A percentile compares a stretch with the other conserved stretches of the same genome.
phyloP scores from a whole-genome alignment of 2,797 vertebrate species.

The Bovichtus variegatus region DNA sequence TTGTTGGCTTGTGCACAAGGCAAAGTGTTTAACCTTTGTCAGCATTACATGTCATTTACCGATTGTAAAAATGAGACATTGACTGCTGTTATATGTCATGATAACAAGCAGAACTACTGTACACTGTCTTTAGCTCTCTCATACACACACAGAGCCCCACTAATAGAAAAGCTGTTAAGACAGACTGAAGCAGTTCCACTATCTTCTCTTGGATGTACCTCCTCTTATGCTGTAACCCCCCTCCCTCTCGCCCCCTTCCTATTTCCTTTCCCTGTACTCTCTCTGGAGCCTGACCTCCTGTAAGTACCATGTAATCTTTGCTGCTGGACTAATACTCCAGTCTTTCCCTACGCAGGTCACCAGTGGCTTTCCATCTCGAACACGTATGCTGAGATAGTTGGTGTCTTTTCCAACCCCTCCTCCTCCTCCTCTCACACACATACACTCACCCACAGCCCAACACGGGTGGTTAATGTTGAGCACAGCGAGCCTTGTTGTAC shows the following conservation, averaged over 20 bases:
- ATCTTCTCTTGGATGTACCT: conserved; percentile 32
- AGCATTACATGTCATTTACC: conserved; percentile 1
- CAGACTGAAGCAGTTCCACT: conserved; percentile 36
- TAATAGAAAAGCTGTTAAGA: conserved; percentile 42
- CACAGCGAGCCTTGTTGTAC: conserved; percentile 66
- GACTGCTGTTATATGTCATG: conserved; percentile 11
- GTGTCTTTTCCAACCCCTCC: conserved; percentile 10
- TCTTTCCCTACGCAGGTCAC: conserved; percentile 65
- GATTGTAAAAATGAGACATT: not conserved
- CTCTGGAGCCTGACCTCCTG: conserved; percentile 54
- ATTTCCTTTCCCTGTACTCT: conserved; percentile 21
- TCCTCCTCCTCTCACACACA: not conserved
- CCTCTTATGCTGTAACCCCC: conserved; percentile 8
- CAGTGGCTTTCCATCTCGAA: conserved; percentile 68
- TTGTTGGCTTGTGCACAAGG: not conserved
- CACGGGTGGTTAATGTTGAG: conserved; percentile 56
- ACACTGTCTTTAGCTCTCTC: not conserved
- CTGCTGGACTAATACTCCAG: conserved; percentile 65
- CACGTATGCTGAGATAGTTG: conserved; percentile 64
- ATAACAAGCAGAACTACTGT: conserved; percentile 24
- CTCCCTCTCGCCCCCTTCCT: not conserved
- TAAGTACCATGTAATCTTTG: conserved; percentile 80
- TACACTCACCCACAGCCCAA: conserved; percentile 18
- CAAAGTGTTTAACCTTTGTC: conserved; percentile 7
- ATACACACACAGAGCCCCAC: not conserved